Percentiles rank a stretch among this genome's conserved stretches.
Conservation (phyloP, 2,888 invertebrate species). For the Apamea crenata region DNA sequence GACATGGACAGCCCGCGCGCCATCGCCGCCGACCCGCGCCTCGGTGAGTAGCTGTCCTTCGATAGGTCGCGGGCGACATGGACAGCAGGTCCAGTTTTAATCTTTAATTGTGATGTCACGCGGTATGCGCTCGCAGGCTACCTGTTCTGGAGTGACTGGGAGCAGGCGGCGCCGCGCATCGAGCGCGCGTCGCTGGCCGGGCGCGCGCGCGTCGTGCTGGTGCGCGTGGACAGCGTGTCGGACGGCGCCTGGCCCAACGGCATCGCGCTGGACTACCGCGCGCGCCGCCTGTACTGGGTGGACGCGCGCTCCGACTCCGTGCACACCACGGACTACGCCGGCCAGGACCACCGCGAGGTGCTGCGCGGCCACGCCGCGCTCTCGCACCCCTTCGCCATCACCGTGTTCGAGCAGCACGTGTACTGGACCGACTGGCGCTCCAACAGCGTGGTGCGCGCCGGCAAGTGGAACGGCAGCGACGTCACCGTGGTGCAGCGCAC, state of each 20-base stretch:
- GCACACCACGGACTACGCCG: slow-evolving; percentile 95
- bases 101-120: background rate
- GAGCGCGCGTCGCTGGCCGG: slow-evolving; percentile 96
- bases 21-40: slow-evolving; percentile 95
- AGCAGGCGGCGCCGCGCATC: slow-evolving; percentile 93
- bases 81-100: background rate
- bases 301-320: slow-evolving; percentile 96
- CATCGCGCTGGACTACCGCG: slow-evolving; percentile 94
- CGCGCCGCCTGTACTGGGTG: slow-evolving; percentile 95
- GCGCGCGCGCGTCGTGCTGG: slow-evolving; percentile 91
- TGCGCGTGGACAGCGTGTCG: slow-evolving; percentile 88
- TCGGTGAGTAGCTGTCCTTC: slow-evolving; percentile 80
- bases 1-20: slow-evolving; percentile 96
- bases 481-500: slow-evolving; percentile 95
- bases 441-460: slow-evolving; percentile 95
- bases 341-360: slow-evolving; percentile 92
- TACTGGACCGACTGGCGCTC: slow-evolving; percentile 99
- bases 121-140: slow-evolving; percentile 76
- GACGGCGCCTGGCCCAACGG: slow-evolving; percentile 96
- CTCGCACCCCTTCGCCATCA: slow-evolving; percentile 97
- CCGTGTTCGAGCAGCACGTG: slow-evolving; percentile 95
- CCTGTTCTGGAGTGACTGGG: slow-evolving; percentile 98
- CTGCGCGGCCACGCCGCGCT: slow-evolving; percentile 93
- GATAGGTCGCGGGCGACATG: too few relatives aligned
- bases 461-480: slow-evolving; percentile 95